Conservation (phyloP, 2,797 vertebrate genomes). For the Rhyacichthys aspro region DNA sequence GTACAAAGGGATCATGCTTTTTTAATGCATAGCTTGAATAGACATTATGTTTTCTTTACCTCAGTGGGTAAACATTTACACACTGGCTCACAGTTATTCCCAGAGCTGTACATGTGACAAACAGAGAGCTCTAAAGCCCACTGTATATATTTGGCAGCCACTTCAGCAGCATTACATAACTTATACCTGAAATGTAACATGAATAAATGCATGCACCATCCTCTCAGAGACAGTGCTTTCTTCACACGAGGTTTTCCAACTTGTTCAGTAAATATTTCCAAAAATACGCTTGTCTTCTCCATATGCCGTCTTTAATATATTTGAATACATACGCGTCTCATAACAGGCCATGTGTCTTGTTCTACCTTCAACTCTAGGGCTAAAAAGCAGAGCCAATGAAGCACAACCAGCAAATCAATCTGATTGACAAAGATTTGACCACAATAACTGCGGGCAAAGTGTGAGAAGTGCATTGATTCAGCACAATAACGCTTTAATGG, state of each 20-base stretch:
- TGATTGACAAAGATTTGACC: not conserved
- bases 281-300: no score
- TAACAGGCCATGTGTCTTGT: no score
- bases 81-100: slow-evolving; percentile 42
- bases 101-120: slow-evolving; percentile 32
- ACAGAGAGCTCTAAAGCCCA: slow-evolving; percentile 42
- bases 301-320: no score
- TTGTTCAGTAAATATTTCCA: no score
- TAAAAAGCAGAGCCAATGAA: no score
- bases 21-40: slow-evolving; percentile 2
- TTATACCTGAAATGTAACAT: slow-evolving; percentile 14
- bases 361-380: no score
- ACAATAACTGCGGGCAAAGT: slow-evolving; percentile 5
- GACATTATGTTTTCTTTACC: slow-evolving; percentile 18
- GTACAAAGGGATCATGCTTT: slow-evolving; percentile 16
- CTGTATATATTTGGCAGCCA: slow-evolving; percentile 30
- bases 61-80: slow-evolving; percentile 50
- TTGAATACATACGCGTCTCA: no score
- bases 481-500: no score
- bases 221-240: no score
- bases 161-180: slow-evolving; percentile 43
- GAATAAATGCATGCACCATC: no score
- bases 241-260: no score
- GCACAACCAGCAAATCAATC: not conserved
- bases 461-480: not conserved